Percentiles rank a stretch among this genome's conserved stretches.
Evolutionary conservation across 2,113 vertebrate genomes (phyloP).

Genomic region (Camelus dromedarius): DNA sequence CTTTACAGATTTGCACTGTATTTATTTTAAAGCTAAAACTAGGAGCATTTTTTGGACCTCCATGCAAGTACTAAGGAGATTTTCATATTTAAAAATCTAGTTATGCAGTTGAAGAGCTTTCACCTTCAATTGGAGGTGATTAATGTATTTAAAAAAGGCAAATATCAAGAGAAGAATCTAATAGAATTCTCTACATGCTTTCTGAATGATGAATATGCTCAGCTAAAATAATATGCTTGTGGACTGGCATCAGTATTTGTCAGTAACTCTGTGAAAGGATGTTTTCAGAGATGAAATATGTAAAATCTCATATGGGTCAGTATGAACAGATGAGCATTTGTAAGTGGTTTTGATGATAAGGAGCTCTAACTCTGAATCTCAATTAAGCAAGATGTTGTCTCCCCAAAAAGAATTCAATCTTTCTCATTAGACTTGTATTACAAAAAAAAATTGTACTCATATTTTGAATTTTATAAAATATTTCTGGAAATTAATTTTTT

Average conservation of each 20-base stretch:
- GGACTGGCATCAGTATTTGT: not conserved
- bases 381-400: not conserved
- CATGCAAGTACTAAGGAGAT: not conserved
- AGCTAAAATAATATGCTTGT: not conserved
- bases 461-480: constrained; percentile 26
- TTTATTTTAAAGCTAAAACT: not conserved
- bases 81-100: not conserved
- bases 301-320: not conserved
- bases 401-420: not conserved
- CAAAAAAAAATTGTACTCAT: not conserved
- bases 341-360: not conserved
- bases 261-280: not conserved
- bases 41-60: not conserved
- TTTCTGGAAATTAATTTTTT: constrained; percentile 15
- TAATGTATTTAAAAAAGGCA: not conserved
- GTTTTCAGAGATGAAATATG: not conserved
- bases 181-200: not conserved
- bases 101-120: not conserved
- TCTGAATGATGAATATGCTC: not conserved
- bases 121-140: not conserved
- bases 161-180: not conserved
- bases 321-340: not conserved
- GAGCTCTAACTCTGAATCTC: not conserved
- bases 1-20: not conserved
- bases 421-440: not conserved